Conservation (phyloP, 1,140 invertebrate species). For the Eulimnadia texana region DNA sequence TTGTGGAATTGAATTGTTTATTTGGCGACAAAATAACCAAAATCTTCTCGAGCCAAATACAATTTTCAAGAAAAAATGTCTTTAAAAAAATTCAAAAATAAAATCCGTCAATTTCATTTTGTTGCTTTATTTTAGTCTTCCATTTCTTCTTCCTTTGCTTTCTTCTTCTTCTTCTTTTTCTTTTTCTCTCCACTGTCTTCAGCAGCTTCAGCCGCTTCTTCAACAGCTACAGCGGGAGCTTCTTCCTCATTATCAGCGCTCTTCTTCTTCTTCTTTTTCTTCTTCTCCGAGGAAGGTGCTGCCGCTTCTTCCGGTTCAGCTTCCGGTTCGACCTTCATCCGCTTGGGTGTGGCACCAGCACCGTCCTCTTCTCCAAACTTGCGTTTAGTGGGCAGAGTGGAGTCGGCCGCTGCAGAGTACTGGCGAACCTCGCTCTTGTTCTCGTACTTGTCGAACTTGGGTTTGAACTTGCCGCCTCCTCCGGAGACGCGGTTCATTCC, state of each 20-base stretch:
- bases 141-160: conserved; percentile 21
- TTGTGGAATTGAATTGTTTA: too few relatives aligned
- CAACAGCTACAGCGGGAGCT: conserved; percentile 19
- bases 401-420: conserved; percentile 33
- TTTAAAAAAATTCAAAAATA: too few relatives aligned
- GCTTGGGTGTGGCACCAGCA: conserved; percentile 23
- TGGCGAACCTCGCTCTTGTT: conserved; percentile 41
- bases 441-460: conserved; percentile 83
- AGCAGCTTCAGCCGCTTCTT: conserved; percentile 19
- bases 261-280: conserved; percentile 29
- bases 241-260: conserved; percentile 20
- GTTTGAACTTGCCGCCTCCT: conserved; percentile 59
- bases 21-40: too few relatives aligned
- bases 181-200: conserved; percentile 19
- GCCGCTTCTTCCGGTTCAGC: neutral
- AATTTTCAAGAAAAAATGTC: too few relatives aligned
- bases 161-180: conserved; percentile 26
- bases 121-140: neutral
- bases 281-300: conserved; percentile 20
- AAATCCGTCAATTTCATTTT: too few relatives aligned
- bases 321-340: conserved; percentile 20
- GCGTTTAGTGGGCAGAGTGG: conserved; percentile 31
- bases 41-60: too few relatives aligned
- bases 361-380: conserved; percentile 26
- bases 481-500: conserved; percentile 69